Base-by-base conservation (phyloP, 1,140 invertebrate species). In the Saccostrea echinata region DNA sequence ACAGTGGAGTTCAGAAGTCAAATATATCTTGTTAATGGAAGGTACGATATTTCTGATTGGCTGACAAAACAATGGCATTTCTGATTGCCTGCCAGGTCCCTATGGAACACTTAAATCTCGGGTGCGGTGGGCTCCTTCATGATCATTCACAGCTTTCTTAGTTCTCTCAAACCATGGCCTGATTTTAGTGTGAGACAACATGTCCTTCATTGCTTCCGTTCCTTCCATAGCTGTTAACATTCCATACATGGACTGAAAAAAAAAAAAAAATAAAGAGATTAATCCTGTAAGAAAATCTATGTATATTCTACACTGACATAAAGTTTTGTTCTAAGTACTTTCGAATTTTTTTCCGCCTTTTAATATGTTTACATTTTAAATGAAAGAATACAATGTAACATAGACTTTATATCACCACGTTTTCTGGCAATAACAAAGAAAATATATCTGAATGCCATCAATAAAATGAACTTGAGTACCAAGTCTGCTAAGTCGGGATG, bases 151-250 rank as follows among this genome's bases (percentile, higher is more conserved):
- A 52, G 91, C 91, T 87, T 92, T 90, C 90, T 96, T 95, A 85
- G 95, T 95, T 30, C 92, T 89, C 24, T 92, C 88, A 91, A 95
- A 96, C 96, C 96, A 96, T 8, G 90, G 86, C 24, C 95, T 92
- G 85, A 98, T 96, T 84, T 96, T 96, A 0, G 97, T 98, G 93
- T 98, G 96, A 95, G 86, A 24, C 96, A 94, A 64, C 33, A 98
- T 95, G 94, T 99, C 99, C 92, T 97, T 95, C 94, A 99, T 99
- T 6, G 99, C 98, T 83, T 96, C 91, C 93, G 98, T 99, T 0
- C 99, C 99, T 95, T 99, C 98, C 93, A 99, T 99, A 92, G 98
- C 98, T 91, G 96, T 98, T 3, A 99, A 95, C 16, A 98, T 96
- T 18, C 99, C 99, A 94, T 97, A 99, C 0, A 99, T 97, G 9